Evolutionary conservation across 2,888 invertebrate species (phyloP), one percentile per base, ranked within the genome.

Genomic region (Malthinus seriepunctatus): DNA sequence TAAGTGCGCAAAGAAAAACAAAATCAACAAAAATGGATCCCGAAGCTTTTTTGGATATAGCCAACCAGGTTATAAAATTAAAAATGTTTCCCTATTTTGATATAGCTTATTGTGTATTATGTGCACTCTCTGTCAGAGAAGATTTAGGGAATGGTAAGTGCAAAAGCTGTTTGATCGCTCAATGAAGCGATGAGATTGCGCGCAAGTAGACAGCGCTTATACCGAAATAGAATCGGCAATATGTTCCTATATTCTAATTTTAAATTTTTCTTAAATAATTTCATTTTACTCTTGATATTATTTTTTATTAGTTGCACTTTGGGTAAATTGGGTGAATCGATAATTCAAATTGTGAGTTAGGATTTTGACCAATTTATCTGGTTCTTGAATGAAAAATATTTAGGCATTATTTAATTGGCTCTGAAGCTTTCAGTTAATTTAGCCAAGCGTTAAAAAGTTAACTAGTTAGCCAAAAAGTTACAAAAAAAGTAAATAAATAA

Each of bases 51-150:
- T 85, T 98, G 77, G 96, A 97, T 81, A 88, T 97, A 86, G 97
- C 98, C 83, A 97, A 97, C 82, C 94, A 95, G 86, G 95, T 99
- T 83, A 95, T 96, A 72, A 96, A 97, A 81, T 84, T 98, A 71
- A 97, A 98, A 86, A 98, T 99, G 97, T 99, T 92, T 78, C 99
- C 99, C 53, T 98, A 97, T 83, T 99, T 99, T 81, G 98, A 99
- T 80, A 90, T 97, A 73, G 97, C 97, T 70, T 97, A 99, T 83
- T 95, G 94, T 80, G 86, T 95, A 72, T 83, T 97, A 70, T 95
- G 95, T 83, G 95, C 97, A 75, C 83, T 97, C 72, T 91, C 93
- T 73, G 96, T 97, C 67, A 86, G 96, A 74, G 97, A 98, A 80
- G 97, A 98, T 83, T 85, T 96, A 75, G 94, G 94, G 72, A 83